phyloP scores from a whole-genome alignment of 1,140 invertebrate genomes.

The Ganaspis sp. region DNA sequence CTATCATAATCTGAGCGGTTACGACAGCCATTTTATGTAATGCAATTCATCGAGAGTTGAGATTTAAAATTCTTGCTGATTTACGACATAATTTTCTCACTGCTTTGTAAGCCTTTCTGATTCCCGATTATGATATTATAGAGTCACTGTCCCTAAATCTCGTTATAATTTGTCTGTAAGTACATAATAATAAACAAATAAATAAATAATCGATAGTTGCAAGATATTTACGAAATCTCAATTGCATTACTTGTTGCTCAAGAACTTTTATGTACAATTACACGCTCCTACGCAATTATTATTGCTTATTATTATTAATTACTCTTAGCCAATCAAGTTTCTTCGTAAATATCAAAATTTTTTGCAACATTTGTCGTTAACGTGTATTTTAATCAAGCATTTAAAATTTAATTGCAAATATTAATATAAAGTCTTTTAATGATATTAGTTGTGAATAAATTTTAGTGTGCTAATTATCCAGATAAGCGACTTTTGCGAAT shows the following conservation, averaged over 20 bases:
- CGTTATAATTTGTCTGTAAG: slow-evolving; percentile 12
- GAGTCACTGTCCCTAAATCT: neutral
- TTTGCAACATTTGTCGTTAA: neutral
- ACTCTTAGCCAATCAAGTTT: neutral
- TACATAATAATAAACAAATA: neutral
- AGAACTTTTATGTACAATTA: neutral
- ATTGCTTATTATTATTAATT: slow-evolving; percentile 7
- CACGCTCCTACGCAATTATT: neutral
- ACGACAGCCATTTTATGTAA: slow-evolving; percentile 14
- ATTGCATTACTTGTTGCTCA: neutral
- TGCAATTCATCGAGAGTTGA: slow-evolving; percentile 23
- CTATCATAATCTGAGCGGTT: neutral
- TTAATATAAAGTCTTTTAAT: too few relatives aligned
- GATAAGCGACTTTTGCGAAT: too few relatives aligned
- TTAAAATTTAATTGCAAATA: too few relatives aligned
- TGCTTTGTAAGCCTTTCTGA: neutral
- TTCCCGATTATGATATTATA: neutral
- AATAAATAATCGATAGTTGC: slow-evolving; percentile 13
- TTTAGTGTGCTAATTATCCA: too few relatives aligned
- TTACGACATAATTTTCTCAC: slow-evolving; percentile 1
- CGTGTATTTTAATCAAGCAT: neutral
- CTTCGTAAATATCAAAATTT: neutral
- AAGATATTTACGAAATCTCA: neutral
- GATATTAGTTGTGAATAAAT: too few relatives aligned
- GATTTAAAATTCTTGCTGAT: slow-evolving; percentile 4